These are phyloP conservation scores for Bubalus kerabau DNA, from an alignment of 2,113 vertebrate species.

Conservation along the genomic window DNA sequence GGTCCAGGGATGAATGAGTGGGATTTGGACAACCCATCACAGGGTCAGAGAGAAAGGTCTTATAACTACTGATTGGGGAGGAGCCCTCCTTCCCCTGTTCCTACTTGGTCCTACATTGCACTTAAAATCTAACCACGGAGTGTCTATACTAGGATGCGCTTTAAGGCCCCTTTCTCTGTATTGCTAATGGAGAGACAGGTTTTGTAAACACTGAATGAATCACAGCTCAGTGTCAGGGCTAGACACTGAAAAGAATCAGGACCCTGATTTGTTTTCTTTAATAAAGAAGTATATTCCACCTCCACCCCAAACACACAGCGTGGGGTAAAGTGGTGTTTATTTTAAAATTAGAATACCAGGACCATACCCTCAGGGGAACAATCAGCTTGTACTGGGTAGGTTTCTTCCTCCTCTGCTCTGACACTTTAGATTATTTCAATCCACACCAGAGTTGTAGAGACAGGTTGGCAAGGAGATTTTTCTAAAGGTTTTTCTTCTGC, in stretches of 20 bases:
- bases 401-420: background rate
- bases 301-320: background rate
- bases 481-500: constrained; percentile 37
- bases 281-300: background rate
- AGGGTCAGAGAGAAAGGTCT: background rate
- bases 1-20: background rate
- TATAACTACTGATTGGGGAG: background rate
- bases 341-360: background rate
- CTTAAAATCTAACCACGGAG: background rate
- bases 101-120: background rate
- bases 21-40: background rate
- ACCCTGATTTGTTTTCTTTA: background rate
- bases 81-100: background rate
- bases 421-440: constrained; percentile 43
- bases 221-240: background rate
- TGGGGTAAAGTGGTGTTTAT: background rate
- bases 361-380: background rate
- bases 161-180: background rate
- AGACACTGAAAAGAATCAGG: background rate
- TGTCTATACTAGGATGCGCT: background rate
- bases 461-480: constrained; percentile 54
- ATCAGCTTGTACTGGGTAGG: background rate
- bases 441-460: background rate
- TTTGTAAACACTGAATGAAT: background rate
- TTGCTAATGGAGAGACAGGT: background rate